These are phyloP conservation scores for Leptopilina syphax DNA, from an alignment of 2,888 invertebrate genomes.

Conservation along the genomic window DNA sequence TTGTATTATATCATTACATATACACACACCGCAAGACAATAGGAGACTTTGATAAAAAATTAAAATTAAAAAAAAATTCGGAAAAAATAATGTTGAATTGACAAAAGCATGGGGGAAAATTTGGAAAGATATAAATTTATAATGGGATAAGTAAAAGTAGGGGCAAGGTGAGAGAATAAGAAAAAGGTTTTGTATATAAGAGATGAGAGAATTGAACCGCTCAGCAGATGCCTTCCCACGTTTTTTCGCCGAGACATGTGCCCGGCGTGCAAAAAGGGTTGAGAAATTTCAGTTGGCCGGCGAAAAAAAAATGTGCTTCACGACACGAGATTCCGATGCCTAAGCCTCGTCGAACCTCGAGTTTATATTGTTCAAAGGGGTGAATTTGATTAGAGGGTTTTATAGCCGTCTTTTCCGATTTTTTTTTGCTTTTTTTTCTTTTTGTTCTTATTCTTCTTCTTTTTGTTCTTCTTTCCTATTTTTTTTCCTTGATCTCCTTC, in stretches of 20 bases:
- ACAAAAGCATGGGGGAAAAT: constrained; percentile 50
- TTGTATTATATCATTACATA: too few species aligned
- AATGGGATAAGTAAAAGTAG: constrained; percentile 39
- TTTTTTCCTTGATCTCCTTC: neutral
- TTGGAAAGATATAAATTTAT: constrained; percentile 50
- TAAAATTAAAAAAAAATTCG: constrained; percentile 48
- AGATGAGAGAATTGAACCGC: constrained; percentile 55
- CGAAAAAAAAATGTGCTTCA: constrained; percentile 68
- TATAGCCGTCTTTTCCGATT: constrained; percentile 47
- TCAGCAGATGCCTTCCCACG: constrained; percentile 74
- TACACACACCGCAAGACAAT: too few species aligned
- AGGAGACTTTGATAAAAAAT: constrained; percentile 46
- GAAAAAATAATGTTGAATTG: constrained; percentile 43
- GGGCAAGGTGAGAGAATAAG: constrained; percentile 52
- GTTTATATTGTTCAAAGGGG: constrained; percentile 64
- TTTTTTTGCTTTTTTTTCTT: constrained; percentile 15
- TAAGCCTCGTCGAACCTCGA: constrained; percentile 52
- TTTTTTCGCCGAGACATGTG: constrained; percentile 73
- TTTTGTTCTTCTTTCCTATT: neutral
- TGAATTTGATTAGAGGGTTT: constrained; percentile 73
- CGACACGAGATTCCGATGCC: constrained; percentile 64
- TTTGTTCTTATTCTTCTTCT: constrained; percentile 43
- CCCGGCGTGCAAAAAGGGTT: constrained; percentile 70
- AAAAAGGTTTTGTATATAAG: constrained; percentile 44
- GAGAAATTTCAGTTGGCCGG: constrained; percentile 64